Base-by-base conservation (phyloP, 2,113 vertebrate genomes). In the Oryzias woworae region DNA sequence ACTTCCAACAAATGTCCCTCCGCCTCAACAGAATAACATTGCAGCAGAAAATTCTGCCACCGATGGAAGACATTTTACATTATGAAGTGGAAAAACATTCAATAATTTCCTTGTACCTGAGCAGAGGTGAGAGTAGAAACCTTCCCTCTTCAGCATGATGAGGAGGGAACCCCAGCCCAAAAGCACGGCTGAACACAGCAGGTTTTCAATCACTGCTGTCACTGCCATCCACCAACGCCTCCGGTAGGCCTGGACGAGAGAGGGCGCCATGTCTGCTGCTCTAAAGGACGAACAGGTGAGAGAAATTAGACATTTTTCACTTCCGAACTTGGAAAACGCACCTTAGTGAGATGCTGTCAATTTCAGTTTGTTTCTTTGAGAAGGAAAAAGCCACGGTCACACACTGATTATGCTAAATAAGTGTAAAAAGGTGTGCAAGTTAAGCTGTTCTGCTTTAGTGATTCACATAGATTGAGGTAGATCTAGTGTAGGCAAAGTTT, bases 221-320 rank as follows among this genome's bases (percentile, higher is more conserved):
- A 92, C 80, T 0, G 94, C 95, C 93, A 96, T 95, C 95, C 94
- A 97, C 95, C 95, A 95, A 70, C 95, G 94, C 78, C 95, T 85
- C 50, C 67, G 69, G 83, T 91, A 94, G 5, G 95, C 94, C 88
- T 88, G 92, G 47, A 85, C 4, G 14, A 94, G 88, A 28, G 93
- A 90, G 17, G 93, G 94, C 4, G 87, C 90, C 94, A 96, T 95
- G 53, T n/a, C 69, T 64, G 76, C 77, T 78, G 72, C 71, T 83
- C 62, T 69, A 20, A 26, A 18, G 14, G 48, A 7, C 0, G 41
- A 2, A 49, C 22, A 0, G n/a, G 3, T 41, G 54, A 0, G 17
- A n/a, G 7, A 41, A 66, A 49, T 66, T 1, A 45, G 16, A n/a
- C 3, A 46, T 4, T 16, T 42, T 22, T 20, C 18, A 43, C 8